Evolutionary conservation across 2,888 invertebrate species (phyloP).

Genomic region (Zhuqinia jingwanae): DNA sequence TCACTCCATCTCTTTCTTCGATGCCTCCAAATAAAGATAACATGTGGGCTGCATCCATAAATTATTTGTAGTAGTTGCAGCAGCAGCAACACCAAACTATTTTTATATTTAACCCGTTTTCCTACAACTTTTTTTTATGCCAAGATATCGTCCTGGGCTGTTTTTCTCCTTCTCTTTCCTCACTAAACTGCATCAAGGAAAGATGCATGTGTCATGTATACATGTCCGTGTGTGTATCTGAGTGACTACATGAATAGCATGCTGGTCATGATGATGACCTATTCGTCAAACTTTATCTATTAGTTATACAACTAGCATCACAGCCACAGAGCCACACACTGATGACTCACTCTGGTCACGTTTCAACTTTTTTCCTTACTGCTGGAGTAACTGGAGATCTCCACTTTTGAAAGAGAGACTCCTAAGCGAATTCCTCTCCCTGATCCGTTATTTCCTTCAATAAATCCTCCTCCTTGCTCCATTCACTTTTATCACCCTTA

Average conservation of each 20-base stretch:
- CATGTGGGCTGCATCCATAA: too few species aligned
- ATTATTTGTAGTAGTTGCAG: too few species aligned
- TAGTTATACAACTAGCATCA: background rate
- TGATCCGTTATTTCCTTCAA: conserved; percentile 51
- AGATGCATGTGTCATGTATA: background rate
- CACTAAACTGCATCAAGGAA: background rate
- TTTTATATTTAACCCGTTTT: too few species aligned
- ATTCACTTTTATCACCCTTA: too few species aligned
- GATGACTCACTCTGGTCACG: conserved; percentile 63
- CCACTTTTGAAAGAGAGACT: conserved; percentile 32
- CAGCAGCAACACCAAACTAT: too few species aligned
- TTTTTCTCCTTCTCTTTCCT: background rate
- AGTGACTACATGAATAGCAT: background rate
- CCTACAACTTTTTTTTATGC: conserved; percentile 10
- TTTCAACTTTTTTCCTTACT: conserved; percentile 30
- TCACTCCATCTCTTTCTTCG: too few species aligned
- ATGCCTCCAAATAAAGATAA: too few species aligned
- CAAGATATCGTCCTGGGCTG: background rate
- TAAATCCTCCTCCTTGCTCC: background rate
- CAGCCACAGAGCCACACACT: background rate
- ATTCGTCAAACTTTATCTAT: conserved; percentile 55
- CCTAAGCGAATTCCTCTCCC: conserved; percentile 59
- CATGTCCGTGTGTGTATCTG: background rate
- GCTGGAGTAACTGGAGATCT: conserved; percentile 35
- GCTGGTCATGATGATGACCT: conserved; percentile 4